Conservation (phyloP, 2,888 invertebrate genomes). For the Ochropleura plecta region DNA sequence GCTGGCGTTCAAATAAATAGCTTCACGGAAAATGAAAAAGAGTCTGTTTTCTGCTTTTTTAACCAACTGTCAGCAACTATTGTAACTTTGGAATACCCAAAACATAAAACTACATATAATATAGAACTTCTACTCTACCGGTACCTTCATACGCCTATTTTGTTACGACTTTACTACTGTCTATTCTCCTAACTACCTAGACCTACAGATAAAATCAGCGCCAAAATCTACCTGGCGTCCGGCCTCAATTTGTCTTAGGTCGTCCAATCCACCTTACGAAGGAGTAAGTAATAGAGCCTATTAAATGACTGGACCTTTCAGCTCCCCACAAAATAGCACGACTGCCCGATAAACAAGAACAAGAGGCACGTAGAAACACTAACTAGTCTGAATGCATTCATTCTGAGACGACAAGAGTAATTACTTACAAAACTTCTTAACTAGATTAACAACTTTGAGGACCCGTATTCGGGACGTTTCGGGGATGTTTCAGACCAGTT, state of each 20-base stretch:
- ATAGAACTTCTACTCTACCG: not conserved
- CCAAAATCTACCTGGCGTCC: slow-evolving; percentile 3
- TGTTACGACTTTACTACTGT: too few relatives aligned
- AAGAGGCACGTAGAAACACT: slow-evolving; percentile 38
- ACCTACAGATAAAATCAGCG: not conserved
- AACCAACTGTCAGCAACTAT: not conserved
- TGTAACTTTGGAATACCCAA: not conserved
- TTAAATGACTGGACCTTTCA: slow-evolving; percentile 37
- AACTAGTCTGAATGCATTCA: slow-evolving; percentile 50
- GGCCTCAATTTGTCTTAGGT: slow-evolving; percentile 1
- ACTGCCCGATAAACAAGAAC: slow-evolving; percentile 44
- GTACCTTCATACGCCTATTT: not conserved
- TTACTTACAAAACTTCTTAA: slow-evolving; percentile 64
- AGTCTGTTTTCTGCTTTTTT: not conserved
- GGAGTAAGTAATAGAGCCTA: slow-evolving; percentile 29
- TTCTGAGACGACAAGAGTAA: slow-evolving; percentile 58
- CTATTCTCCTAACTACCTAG: not conserved
- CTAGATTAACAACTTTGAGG: slow-evolving; percentile 59
- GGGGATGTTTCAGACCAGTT: slow-evolving; percentile 32
- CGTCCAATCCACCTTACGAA: slow-evolving; percentile 4
- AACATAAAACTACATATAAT: not conserved
- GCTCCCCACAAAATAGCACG: slow-evolving; percentile 26
- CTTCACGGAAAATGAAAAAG: not conserved
- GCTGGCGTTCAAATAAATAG: not conserved
- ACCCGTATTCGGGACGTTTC: slow-evolving; percentile 44